These are phyloP conservation scores for Lathamus discolor DNA, from an alignment of 2,113 vertebrate genomes.

Conservation along the genomic window DNA sequence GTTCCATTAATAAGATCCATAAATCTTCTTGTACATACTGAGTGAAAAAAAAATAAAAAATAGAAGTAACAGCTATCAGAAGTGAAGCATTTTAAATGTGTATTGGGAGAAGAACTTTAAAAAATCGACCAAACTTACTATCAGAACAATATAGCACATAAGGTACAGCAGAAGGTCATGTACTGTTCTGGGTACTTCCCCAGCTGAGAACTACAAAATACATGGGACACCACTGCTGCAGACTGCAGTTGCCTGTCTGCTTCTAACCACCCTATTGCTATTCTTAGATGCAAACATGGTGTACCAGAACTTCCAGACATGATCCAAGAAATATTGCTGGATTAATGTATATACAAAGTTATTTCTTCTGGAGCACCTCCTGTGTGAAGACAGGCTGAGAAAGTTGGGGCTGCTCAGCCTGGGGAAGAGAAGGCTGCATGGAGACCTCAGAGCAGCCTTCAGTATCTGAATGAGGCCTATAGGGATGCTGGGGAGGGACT, in stretches of 20 bases:
- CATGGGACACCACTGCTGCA: neutral
- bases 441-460: neutral
- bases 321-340: neutral
- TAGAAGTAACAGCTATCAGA: neutral
- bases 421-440: neutral
- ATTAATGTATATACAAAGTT: neutral
- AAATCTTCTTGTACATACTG: neutral
- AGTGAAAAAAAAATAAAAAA: neutral
- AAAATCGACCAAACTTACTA: neutral
- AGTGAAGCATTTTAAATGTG: neutral
- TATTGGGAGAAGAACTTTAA: neutral
- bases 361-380: neutral
- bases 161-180: neutral
- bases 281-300: neutral
- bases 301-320: neutral
- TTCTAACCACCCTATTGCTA: neutral
- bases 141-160: neutral
- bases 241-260: neutral
- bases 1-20: neutral
- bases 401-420: neutral
- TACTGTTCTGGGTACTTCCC: neutral
- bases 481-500: no score
- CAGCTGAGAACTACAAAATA: neutral
- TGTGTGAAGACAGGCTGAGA: neutral
- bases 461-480: no score